These are phyloP conservation scores for Psittacus erithacus DNA, from an alignment of 2,113 vertebrate species.

Conservation along the genomic window DNA sequence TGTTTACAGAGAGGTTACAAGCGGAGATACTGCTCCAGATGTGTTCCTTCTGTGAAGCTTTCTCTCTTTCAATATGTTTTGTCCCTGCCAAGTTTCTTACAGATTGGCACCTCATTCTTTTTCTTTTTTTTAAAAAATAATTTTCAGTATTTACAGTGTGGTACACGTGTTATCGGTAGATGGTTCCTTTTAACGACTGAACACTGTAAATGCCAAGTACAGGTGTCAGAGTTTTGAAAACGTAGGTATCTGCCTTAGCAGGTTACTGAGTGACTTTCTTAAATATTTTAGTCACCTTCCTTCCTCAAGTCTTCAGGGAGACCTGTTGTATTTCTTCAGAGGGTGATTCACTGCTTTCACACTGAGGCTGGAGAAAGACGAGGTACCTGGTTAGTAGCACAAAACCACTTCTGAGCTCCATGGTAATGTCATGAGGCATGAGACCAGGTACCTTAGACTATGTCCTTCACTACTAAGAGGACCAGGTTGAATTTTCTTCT, in stretches of 20 bases:
- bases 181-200: not conserved
- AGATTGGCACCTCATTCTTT: not conserved
- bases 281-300: not conserved
- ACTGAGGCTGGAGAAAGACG: not conserved
- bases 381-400: not conserved
- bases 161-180: not conserved
- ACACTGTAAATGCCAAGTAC: not conserved
- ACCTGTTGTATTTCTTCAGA: not conserved
- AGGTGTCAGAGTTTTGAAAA: not conserved
- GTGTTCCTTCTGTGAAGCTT: not conserved
- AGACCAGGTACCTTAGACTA: not conserved
- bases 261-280: not conserved
- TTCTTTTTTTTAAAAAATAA: not conserved
- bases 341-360: not conserved
- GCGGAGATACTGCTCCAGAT: constrained; percentile 16
- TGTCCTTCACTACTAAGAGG: not conserved
- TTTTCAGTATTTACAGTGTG: not conserved
- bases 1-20: constrained; percentile 9
- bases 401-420: not conserved
- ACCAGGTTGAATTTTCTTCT: not conserved
- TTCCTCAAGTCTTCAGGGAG: not conserved
- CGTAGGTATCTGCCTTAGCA: not conserved
- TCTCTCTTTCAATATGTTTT: not conserved
- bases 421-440: not conserved
- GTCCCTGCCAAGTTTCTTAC: not conserved